Base-by-base conservation (phyloP, 2,888 invertebrate genomes). In the Meghimatium bilineatum region DNA sequence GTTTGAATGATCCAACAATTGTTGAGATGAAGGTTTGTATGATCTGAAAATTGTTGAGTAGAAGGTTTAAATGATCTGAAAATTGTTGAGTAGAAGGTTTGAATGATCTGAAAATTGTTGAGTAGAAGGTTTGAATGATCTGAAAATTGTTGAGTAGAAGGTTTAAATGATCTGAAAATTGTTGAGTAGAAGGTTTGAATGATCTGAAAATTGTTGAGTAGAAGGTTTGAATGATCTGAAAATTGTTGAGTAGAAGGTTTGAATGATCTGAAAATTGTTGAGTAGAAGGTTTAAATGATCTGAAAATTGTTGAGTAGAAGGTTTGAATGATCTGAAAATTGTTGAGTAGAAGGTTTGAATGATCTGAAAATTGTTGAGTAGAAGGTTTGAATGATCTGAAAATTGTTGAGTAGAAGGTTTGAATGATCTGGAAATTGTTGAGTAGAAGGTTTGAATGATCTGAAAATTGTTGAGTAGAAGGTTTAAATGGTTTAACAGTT, bases 41-140 rank as follows among this genome's bases (percentile, higher is more conserved):
- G 87, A 89, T 82, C 86, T 88, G 29, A 85, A 85, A 23, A 78
- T 89, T 60, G 87, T 88, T 10, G 91, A 92, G n/a, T 87, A 90
- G 78, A 91, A 90, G 89, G n/a, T n/a, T n/a, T n/a, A n/a, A n/a
- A n/a, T 94, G 82, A 94, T 94, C 88, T 92, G 91, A 81, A 88
- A 91, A 49, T 90, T 90, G 34, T 90, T 92, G 67, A n/a, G n/a
- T n/a, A n/a, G 93, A 94, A 84, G 91, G 90, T 86, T 91, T 88
- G 38, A 86, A 67, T 29, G 87, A 89, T 82, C 86, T 88, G 29
- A 85, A 85, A 23, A 78, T 89, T 60, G 87, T 88, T 10, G 91
- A 92, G n/a, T 87, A 90, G 78, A 91, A 90, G 89, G n/a, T n/a
- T n/a, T n/a, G n/a, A n/a, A n/a, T 94, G 82, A 94, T 94, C 88